phyloP scores from a whole-genome alignment of 2,113 vertebrate species.

The Benitochromis conjunctus region DNA sequence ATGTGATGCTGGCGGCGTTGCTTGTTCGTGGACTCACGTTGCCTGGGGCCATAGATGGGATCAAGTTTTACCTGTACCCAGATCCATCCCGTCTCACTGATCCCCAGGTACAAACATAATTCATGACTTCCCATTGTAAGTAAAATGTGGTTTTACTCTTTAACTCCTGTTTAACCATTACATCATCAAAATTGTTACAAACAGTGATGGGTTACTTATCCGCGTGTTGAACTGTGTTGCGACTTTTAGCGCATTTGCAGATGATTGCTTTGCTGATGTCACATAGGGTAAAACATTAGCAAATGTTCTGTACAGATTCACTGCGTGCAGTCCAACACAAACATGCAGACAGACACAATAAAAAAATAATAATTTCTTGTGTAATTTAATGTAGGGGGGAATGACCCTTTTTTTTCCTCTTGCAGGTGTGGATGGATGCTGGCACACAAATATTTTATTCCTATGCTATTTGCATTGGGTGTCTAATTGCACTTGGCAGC shows the following conservation, averaged over 20 bases:
- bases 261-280: background rate
- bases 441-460: slow-evolving; percentile 82
- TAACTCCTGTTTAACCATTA: background rate
- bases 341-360: background rate
- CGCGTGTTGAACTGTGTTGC: background rate
- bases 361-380: background rate
- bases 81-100: slow-evolving; percentile 85
- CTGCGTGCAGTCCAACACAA: background rate
- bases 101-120: slow-evolving; percentile 79
- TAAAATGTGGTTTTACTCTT: background rate
- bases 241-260: background rate
- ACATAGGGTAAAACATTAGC: background rate
- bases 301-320: background rate
- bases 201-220: background rate
- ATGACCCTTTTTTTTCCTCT: background rate
- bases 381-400: background rate
- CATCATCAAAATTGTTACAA: slow-evolving; percentile 22
- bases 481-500: slow-evolving; percentile 76
- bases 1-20: slow-evolving; percentile 84
- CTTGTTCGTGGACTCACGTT: slow-evolving; percentile 87
- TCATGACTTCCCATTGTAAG: background rate
- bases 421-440: slow-evolving; percentile 82
- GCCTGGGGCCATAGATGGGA: slow-evolving; percentile 85
- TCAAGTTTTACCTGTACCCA: slow-evolving; percentile 91
- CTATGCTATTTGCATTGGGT: slow-evolving; percentile 77